phyloP scores from a whole-genome alignment of 2,888 invertebrate species.

The Apoda limacodes region DNA sequence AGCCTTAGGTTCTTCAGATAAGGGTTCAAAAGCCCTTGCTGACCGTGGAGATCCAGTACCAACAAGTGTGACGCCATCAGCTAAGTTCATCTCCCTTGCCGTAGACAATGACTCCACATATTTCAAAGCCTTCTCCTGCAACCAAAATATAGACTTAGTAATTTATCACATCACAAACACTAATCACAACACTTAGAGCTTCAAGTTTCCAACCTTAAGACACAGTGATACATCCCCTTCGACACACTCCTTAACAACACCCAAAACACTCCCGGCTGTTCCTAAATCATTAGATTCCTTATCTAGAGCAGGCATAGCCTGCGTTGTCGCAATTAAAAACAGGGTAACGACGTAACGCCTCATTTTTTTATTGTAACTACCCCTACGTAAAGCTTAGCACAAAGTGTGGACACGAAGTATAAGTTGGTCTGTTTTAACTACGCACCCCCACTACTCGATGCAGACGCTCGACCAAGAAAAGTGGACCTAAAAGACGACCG shows the following conservation, averaged over 20 bases:
- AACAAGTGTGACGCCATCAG: constrained; percentile 71
- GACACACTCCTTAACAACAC: constrained; percentile 78
- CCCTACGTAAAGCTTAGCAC: constrained; percentile 56
- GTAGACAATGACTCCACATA: constrained; percentile 72
- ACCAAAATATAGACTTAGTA: constrained; percentile 46
- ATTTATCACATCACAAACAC: constrained; percentile 19
- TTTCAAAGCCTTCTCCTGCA: constrained; percentile 79
- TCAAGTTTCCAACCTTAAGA: constrained; percentile 71
- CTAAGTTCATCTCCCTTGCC: constrained; percentile 67
- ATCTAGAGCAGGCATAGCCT: constrained; percentile 59
- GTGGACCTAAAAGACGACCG: constrained; percentile 53
- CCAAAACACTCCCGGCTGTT: constrained; percentile 61
- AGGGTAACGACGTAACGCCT: constrained; percentile 58
- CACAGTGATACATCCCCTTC: constrained; percentile 77
- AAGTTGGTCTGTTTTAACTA: constrained; percentile 59
- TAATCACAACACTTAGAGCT: constrained; percentile 25
- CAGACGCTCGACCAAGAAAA: constrained; percentile 43
- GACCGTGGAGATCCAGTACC: constrained; percentile 67
- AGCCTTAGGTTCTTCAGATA: constrained; percentile 79
- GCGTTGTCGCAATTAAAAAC: constrained; percentile 59
- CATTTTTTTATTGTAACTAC: constrained; percentile 46
- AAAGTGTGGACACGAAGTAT: constrained; percentile 54
- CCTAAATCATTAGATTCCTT: constrained; percentile 65
- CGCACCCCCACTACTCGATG: constrained; percentile 55
- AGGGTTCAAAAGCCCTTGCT: constrained; percentile 71